Percentiles rank a stretch among this genome's conserved stretches.
Conservation (phyloP, 2,113 vertebrate species). For the Furnarius figulus region DNA sequence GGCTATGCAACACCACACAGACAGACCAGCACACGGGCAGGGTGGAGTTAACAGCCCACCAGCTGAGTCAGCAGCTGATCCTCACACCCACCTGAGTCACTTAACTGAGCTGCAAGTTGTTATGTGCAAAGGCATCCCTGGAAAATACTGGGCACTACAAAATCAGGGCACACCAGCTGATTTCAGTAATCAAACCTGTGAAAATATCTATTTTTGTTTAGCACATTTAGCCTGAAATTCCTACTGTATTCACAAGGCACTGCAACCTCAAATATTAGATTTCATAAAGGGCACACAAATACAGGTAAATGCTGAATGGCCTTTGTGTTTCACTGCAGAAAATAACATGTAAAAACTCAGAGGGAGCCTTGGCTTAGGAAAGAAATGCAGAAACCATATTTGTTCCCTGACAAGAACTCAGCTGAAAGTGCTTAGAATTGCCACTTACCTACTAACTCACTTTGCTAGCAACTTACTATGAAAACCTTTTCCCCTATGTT, state of each 20-base stretch:
- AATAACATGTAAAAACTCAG: background rate
- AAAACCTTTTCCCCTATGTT: background rate
- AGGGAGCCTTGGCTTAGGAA: background rate
- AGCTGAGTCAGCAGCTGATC: background rate
- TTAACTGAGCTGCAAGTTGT: background rate
- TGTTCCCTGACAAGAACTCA: background rate
- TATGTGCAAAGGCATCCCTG: background rate
- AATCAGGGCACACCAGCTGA: background rate
- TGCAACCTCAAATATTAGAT: background rate
- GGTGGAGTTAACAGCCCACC: background rate
- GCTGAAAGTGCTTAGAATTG: background rate
- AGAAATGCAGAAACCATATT: background rate
- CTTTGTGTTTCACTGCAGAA: background rate
- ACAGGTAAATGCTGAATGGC: background rate
- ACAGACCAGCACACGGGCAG: rapidly evolving
- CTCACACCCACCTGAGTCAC: background rate
- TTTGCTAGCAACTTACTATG: background rate
- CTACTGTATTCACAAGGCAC: background rate
- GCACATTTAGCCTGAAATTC: background rate
- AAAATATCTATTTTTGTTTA: background rate
- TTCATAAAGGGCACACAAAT: background rate
- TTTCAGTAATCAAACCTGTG: background rate
- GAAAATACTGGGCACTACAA: background rate
- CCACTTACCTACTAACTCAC: background rate
- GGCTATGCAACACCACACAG: background rate